phyloP scores from a whole-genome alignment of 2,797 vertebrate genomes.

The Pseudochirops corinnae region DNA sequence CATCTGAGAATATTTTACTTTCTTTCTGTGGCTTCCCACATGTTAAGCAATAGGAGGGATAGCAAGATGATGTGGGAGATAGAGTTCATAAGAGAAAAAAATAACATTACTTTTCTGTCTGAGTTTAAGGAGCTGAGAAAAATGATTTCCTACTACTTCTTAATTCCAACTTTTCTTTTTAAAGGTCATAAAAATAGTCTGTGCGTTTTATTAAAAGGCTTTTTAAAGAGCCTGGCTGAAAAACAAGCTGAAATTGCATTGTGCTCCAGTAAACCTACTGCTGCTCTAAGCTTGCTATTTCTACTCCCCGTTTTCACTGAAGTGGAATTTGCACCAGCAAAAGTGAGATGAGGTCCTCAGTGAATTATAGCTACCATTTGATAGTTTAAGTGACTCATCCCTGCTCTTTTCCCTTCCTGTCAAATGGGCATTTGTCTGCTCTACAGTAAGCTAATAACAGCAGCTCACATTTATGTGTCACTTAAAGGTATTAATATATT shows the following conservation, averaged over 20 bases:
- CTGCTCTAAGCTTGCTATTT: constrained; percentile 80
- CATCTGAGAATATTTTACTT: constrained; percentile 21
- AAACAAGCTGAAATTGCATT: constrained; percentile 73
- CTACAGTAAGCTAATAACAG: background rate
- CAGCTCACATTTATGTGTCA: background rate
- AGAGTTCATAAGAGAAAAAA: constrained; percentile 32
- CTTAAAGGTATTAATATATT: background rate
- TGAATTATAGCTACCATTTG: constrained; percentile 78
- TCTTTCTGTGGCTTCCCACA: constrained; percentile 27
- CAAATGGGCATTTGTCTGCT: constrained; percentile 41
- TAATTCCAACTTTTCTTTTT: constrained; percentile 70
- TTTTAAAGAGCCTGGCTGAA: constrained; percentile 74
- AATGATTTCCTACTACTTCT: constrained; percentile 60
- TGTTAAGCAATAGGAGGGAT: constrained; percentile 5
- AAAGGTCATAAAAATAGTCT: constrained; percentile 75
- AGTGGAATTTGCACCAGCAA: constrained; percentile 79
- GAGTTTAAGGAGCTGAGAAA: constrained; percentile 60
- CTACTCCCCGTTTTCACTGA: constrained; percentile 74
- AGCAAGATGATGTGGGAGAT: background rate
- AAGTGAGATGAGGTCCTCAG: constrained; percentile 74
- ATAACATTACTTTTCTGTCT: constrained; percentile 56
- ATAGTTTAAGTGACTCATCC: constrained; percentile 74
- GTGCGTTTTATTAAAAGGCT: constrained; percentile 79
- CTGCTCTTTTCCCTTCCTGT: constrained; percentile 75
- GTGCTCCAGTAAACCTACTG: constrained; percentile 73